Conservation (phyloP, 2,888 invertebrate species). For the Athrips mouffetella region DNA sequence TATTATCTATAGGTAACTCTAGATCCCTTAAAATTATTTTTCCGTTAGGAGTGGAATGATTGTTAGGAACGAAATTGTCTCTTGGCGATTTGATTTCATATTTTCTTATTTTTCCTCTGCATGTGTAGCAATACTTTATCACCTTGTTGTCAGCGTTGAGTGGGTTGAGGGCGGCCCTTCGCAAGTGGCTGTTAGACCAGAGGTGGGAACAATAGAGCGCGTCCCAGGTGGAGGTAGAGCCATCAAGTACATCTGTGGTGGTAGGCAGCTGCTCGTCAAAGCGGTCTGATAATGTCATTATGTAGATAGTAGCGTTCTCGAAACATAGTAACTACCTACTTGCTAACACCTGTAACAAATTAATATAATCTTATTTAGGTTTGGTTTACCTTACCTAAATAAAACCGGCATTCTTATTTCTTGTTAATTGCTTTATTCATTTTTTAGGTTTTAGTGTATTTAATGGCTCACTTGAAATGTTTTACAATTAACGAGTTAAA, state of each 20-base stretch:
- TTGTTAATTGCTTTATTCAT: too few species aligned
- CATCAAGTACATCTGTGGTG: constrained; percentile 39
- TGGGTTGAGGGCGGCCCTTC: constrained; percentile 51
- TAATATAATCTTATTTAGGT: too few species aligned
- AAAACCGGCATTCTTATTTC: neutral
- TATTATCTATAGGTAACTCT: constrained; percentile 21
- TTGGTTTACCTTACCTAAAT: too few species aligned
- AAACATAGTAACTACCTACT: constrained; percentile 23
- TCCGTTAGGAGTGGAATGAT: constrained; percentile 62
- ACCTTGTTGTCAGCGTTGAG: constrained; percentile 45
- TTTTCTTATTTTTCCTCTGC: constrained; percentile 68
- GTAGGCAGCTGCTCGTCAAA: constrained; percentile 42
- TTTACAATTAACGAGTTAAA: too few species aligned
- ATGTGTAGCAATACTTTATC: constrained; percentile 62
- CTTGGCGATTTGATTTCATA: constrained; percentile 56
- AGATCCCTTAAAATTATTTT: constrained; percentile 27
- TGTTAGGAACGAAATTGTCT: constrained; percentile 51
- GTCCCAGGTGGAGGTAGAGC: constrained; percentile 52
- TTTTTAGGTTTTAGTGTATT: too few species aligned
- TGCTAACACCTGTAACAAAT: constrained; percentile 36
- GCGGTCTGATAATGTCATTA: constrained; percentile 54
- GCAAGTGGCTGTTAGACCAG: constrained; percentile 58
- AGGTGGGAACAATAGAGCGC: constrained; percentile 64
- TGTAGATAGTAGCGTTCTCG: constrained; percentile 18
- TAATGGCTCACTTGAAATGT: too few species aligned